Base-by-base conservation (phyloP, 2,888 invertebrate genomes). In the Prosopocoilus inquinatus region DNA sequence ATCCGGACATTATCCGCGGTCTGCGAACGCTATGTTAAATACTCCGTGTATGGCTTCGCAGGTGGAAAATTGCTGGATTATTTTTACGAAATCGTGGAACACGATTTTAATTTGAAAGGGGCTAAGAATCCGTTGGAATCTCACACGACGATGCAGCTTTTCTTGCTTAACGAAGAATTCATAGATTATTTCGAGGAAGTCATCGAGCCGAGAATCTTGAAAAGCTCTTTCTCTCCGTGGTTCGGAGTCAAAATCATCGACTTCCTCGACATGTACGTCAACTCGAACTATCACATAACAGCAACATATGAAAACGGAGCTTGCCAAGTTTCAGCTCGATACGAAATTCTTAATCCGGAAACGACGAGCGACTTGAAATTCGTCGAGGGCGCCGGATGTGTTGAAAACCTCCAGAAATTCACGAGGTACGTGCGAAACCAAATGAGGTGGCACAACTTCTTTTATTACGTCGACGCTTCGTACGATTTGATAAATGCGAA, bases 131-230 rank as follows among this genome's bases (percentile, higher is more conserved):
- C 55, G 0, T 15, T 55, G 3, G 55, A 50, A 39, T 56, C 56
- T 3, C 35, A 53, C 12, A 16, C 39, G 9, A 48, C 50, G 2
- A 53, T 56, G 39, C 56, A 50, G 20, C 43, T 59, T 20, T 54
- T 59, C 34, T 36, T 59, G 1, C 49, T 53, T 8, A 56, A 53
- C 33, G 53, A 59, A 35, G 53, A 59, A 48, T 59, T 56, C 45
- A 50, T 59, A 36, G 59, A 59, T 41, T 36, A 59, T 20, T 59
- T 59, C 53, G 59, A 59, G n/a, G 56, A 53, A n/a, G 51, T 51
- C 5, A 11, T 59, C 15, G 59, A 59, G 47, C 59, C 59, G 5
- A 38, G 9, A 7, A 56, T 59, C 9, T 41, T 59, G 9, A 49
- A 57, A 11, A 45, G 28, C 9, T 32, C 35, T 2, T 35, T 50